Percentiles rank a stretch among this genome's conserved stretches.
Conservation (phyloP, 2,888 invertebrate genomes). For the Noctua janthe region DNA sequence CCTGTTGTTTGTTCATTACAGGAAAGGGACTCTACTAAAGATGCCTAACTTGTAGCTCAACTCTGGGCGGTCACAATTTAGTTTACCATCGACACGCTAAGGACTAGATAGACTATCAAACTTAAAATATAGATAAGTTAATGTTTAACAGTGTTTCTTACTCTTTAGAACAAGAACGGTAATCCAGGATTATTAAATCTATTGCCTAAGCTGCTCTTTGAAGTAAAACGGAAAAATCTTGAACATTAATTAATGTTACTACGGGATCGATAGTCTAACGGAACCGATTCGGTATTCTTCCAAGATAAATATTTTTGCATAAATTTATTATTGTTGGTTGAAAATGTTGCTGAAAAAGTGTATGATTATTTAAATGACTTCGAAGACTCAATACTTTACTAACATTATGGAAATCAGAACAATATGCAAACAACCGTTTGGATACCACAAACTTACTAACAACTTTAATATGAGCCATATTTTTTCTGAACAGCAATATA, state of each 20-base stretch:
- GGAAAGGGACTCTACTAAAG: too few relatives aligned
- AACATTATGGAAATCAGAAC: not conserved
- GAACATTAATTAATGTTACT: not conserved
- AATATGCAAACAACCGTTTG: not conserved
- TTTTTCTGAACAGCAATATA: not conserved
- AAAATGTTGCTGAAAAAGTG: not conserved
- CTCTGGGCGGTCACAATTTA: too few relatives aligned
- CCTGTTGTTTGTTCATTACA: too few relatives aligned
- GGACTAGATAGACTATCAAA: too few relatives aligned
- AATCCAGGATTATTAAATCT: not conserved
- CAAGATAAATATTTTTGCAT: not conserved
- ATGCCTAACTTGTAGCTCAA: too few relatives aligned
- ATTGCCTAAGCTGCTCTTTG: not conserved
- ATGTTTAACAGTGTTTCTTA: too few relatives aligned
- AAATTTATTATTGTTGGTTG: not conserved
- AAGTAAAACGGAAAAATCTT: not conserved
- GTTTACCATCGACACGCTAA: too few relatives aligned
- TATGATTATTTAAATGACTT: slow-evolving; percentile 1
- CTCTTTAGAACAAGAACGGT: too few relatives aligned
- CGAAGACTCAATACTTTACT: not conserved
- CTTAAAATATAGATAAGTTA: too few relatives aligned
- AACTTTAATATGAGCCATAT: not conserved
- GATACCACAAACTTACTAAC: slow-evolving; percentile 8
- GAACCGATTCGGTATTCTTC: not conserved
- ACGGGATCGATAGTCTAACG: not conserved